Evolutionary conservation across 2,888 invertebrate genomes (phyloP).

Genomic region (Latrodectus elegans): DNA sequence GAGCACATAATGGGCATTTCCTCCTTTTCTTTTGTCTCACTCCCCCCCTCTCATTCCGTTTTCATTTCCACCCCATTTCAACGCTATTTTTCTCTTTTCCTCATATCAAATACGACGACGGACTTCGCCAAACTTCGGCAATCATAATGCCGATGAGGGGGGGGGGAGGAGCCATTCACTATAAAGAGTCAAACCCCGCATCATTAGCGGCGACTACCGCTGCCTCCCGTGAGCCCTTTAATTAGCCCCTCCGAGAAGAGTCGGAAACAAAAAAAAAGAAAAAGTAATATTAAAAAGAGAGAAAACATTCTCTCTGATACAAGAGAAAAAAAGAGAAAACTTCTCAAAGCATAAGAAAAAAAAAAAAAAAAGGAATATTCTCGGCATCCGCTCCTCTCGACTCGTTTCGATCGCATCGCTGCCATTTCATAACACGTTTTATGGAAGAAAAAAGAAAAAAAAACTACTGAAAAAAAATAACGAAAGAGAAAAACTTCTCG

Average conservation of each 20-base stretch:
- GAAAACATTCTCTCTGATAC: not conserved
- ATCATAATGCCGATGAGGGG: too few species aligned
- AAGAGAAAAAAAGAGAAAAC: constrained; percentile 5
- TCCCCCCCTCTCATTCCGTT: too few species aligned
- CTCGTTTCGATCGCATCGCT: constrained; percentile 24
- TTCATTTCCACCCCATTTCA: too few species aligned
- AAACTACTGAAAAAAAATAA: constrained; percentile 1
- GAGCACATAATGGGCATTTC: too few species aligned
- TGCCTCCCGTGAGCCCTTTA: constrained; percentile 51
- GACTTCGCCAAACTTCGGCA: too few species aligned
- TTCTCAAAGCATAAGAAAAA: constrained; percentile 2
- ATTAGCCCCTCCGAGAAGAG: constrained; percentile 48
- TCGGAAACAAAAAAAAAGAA: not conserved
- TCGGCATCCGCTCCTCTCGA: constrained; percentile 39
- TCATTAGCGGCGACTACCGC: constrained; percentile 58
- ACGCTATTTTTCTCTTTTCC: too few species aligned
- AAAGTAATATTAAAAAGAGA: not conserved
- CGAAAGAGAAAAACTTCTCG: not conserved
- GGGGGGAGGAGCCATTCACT: not conserved
- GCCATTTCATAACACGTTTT: constrained; percentile 41
- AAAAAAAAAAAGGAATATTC: not conserved
- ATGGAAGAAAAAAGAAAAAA: constrained; percentile 18
- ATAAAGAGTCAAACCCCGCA: constrained; percentile 54
- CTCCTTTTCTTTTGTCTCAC: too few species aligned
- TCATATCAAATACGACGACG: too few species aligned